phyloP scores from a whole-genome alignment of 2,888 invertebrate species.

The Ariolimax columbianus region DNA sequence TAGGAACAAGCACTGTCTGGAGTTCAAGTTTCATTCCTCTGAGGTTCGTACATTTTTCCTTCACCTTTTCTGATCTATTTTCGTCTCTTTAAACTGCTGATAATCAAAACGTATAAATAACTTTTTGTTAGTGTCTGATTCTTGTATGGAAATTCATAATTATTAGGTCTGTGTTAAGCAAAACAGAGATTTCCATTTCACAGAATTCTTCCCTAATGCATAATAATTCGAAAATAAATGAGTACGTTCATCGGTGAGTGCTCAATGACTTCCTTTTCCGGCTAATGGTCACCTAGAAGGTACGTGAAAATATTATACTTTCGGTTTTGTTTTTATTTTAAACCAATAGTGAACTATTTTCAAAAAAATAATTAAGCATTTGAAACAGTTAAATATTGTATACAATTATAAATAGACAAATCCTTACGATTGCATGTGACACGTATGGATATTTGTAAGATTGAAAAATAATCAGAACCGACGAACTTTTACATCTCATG shows the following conservation, averaged over 20 bases:
- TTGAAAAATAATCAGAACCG: background rate
- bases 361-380: background rate
- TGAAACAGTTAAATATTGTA: background rate
- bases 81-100: too few species aligned
- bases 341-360: background rate
- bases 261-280: slow-evolving; percentile 45
- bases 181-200: too few species aligned
- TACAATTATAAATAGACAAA: background rate
- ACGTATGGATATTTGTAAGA: slow-evolving; percentile 19
- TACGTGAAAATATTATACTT: background rate
- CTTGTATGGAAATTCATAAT: too few species aligned
- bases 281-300: slow-evolving; percentile 39
- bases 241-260: background rate
- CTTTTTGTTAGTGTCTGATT: too few species aligned
- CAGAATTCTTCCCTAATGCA: too few species aligned
- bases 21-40: too few species aligned
- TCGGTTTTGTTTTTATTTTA: background rate
- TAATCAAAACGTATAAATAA: too few species aligned
- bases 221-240: slow-evolving; percentile 3
- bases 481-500: background rate
- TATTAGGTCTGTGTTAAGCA: too few species aligned
- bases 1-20: too few species aligned
- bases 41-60: too few species aligned
- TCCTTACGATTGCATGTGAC: background rate
- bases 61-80: too few species aligned